These are phyloP conservation scores for Rallus crepitans DNA, from an alignment of 2,797 vertebrate species.

Conservation along the genomic window DNA sequence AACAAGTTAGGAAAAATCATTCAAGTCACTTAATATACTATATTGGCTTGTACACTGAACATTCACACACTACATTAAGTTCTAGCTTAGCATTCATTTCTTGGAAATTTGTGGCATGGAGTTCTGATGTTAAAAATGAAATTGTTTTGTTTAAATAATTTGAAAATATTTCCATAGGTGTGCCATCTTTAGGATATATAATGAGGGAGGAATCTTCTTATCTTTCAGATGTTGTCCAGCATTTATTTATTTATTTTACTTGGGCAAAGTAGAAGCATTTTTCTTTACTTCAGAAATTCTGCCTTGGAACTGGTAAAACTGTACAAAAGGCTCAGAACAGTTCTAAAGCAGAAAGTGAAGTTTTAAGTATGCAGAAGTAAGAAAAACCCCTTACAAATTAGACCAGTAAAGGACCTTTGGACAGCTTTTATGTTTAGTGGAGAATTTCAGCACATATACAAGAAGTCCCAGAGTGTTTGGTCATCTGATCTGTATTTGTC, in stretches of 20 bases:
- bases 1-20: slow-evolving; percentile 98
- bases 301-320: slow-evolving; percentile 69
- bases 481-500: slow-evolving; percentile 72
- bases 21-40: slow-evolving; percentile 96
- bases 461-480: slow-evolving; percentile 80
- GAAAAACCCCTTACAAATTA: slow-evolving; percentile 76
- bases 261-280: slow-evolving; percentile 7
- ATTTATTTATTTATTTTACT: slow-evolving; percentile 9
- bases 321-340: slow-evolving; percentile 73
- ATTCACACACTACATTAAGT: slow-evolving; percentile 84
- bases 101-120: slow-evolving; percentile 65
- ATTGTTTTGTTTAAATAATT: slow-evolving; percentile 26
- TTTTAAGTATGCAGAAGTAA: slow-evolving; percentile 58
- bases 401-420: slow-evolving; percentile 72
- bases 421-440: slow-evolving; percentile 61
- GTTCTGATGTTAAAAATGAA: slow-evolving; percentile 28
- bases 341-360: slow-evolving; percentile 66
- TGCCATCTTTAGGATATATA: neutral
- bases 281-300: slow-evolving; percentile 61
- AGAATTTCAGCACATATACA: slow-evolving; percentile 72
- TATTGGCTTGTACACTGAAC: slow-evolving; percentile 92
- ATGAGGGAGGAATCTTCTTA: neutral
- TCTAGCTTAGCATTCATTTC: slow-evolving; percentile 75
- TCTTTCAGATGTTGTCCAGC: neutral
- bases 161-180: slow-evolving; percentile 43